Conservation (phyloP, 2,797 vertebrate genomes). For the Pseudochromis fuscus region DNA sequence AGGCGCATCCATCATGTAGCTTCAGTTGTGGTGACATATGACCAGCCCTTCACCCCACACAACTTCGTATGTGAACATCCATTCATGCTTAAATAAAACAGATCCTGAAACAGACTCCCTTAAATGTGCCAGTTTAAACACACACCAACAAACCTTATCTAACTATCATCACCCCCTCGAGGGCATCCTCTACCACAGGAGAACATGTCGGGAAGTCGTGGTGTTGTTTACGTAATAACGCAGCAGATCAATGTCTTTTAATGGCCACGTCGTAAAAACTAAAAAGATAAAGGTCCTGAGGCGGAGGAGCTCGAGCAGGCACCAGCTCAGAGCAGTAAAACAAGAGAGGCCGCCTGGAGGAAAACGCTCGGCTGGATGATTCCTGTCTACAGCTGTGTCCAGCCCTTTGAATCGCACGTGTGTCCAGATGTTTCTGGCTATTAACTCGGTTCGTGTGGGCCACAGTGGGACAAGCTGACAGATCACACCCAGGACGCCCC, state of each 20-base stretch:
- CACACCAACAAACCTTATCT: constrained; percentile 19
- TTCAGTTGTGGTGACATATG: neutral
- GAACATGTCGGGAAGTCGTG: constrained; percentile 33
- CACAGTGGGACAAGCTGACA: constrained; percentile 5
- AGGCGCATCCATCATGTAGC: neutral
- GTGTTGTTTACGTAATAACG: constrained; percentile 52
- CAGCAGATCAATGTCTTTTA: constrained; percentile 45
- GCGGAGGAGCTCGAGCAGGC: constrained; percentile 43
- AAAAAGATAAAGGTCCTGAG: constrained; percentile 48
- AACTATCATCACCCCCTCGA: constrained; percentile 30
- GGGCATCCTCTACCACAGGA: constrained; percentile 31
- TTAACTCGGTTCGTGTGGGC: constrained; percentile 49
- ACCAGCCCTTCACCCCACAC: neutral
- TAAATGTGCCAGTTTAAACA: constrained; percentile 5
- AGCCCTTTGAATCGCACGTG: constrained; percentile 61
- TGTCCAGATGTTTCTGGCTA: constrained; percentile 72
- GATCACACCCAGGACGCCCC: constrained; percentile 44
- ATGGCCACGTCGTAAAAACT: constrained; percentile 45
- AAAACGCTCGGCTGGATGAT: constrained; percentile 58
- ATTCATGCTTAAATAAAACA: neutral
- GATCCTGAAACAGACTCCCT: neutral
- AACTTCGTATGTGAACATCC: neutral
- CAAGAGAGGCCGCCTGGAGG: constrained; percentile 59
- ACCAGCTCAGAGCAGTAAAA: constrained; percentile 52
- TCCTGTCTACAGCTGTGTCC: constrained; percentile 71